Base-by-base conservation (phyloP, 2,888 invertebrate species). In the Chydorus sphaericus region DNA sequence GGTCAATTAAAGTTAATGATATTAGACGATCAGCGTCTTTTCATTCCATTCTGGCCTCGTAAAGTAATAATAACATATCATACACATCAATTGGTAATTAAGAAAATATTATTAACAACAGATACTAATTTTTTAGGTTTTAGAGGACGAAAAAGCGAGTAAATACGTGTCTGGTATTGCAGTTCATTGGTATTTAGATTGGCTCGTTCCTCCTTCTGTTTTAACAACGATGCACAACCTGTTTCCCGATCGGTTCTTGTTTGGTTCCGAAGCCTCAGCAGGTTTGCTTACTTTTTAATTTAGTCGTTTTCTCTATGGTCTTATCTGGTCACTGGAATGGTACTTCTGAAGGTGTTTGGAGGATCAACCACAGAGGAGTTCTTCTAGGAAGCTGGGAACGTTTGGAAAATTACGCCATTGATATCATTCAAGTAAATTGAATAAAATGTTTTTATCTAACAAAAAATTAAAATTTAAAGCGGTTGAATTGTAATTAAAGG, bases 21-120 rank as follows among this genome's bases (percentile, higher is more conserved):
- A 1, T 71, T 83, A 18, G 92, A 93, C 64, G 91, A 85, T 66
- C 82, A 85, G 65, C 73, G 85, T 58, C 67, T 76, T 28, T 69
- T 75, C 2, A 69, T 85, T 37, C 82, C 83, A 0, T 70, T 75
- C 63, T 85, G 81, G 78, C 74, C 82, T 30, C 69, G 77, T 62
- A 64, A 68, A 64, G 83, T 83, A 69, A 72, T 73, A 66, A 6
- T 26, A n/a, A 50, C 28, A 26, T 29, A 23, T 23, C 2, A 4
- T 11, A 4, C 3, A 2, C n/a, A 29, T 14, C 26, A 28, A 28
- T 23, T 14, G 7, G 4, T 48, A 18, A 14, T 48, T 48, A 3
- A 3, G 23, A 18, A 48, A 3, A 7, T 8, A 48, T 14, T 23
- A 3, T 23, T 23, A 20, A 18, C n/a, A n/a, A n/a, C n/a, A n/a